Evolutionary conservation across 1,140 invertebrate species (phyloP).

Genomic region (Megathymus violae): DNA sequence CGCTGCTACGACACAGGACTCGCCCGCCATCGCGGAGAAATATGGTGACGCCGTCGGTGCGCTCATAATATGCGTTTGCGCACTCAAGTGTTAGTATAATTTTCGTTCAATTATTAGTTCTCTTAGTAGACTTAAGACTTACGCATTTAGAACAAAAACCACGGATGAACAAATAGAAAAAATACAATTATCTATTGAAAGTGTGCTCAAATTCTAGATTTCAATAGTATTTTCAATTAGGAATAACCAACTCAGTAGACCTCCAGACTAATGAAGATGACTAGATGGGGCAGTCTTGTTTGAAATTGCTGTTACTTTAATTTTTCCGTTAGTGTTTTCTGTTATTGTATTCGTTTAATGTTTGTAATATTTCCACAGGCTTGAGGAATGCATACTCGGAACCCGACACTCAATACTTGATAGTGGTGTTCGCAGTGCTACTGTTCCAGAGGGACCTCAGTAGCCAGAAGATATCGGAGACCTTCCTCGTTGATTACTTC

Average conservation of each 20-base stretch:
- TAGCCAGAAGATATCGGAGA: conserved; percentile 88
- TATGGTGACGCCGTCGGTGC: conserved; percentile 91
- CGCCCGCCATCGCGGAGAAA: conserved; percentile 89
- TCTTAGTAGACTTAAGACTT: no score
- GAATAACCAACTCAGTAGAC: no score
- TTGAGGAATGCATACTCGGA: conserved; percentile 96
- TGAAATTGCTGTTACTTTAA: no score
- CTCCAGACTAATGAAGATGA: no score
- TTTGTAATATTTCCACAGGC: conserved; percentile 72
- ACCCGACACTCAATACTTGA: conserved; percentile 95
- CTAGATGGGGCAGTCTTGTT: no score
- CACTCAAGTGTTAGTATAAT: conserved; percentile 89
- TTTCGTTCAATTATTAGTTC: conserved; percentile 9
- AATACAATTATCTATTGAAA: background rate
- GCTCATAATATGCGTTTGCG: conserved; percentile 93
- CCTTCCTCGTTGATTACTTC: conserved; percentile 97
- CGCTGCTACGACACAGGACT: conserved; percentile 94
- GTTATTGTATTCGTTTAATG: conserved; percentile 7
- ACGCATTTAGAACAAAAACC: background rate
- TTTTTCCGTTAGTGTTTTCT: no score
- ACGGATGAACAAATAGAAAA: no score
- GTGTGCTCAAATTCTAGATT: no score
- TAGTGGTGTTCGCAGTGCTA: conserved; percentile 95
- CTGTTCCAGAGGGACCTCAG: conserved; percentile 94
- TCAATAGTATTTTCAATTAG: no score